Conservation (phyloP, 1,140 invertebrate genomes). For the Ladona fulva region DNA sequence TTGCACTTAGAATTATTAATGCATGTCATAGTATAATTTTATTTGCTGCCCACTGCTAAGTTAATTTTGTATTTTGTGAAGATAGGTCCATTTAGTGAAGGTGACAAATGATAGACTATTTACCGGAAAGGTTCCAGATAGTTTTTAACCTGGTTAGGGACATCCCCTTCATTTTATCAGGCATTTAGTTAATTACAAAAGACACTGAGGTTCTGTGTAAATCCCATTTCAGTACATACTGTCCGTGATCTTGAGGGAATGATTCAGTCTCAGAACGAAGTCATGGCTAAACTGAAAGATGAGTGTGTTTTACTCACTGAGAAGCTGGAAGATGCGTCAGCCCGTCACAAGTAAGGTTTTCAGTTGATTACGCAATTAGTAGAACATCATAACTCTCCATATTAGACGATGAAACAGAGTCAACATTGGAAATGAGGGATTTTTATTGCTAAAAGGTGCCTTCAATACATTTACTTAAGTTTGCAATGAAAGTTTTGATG, state of each 20-base stretch:
- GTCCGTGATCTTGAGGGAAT: constrained; percentile 74
- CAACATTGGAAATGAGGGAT: not conserved
- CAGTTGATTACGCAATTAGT: constrained; percentile 4
- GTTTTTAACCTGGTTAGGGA: too few relatives aligned
- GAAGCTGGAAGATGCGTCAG: constrained; percentile 72
- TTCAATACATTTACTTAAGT: too few relatives aligned
- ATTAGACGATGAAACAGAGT: not conserved
- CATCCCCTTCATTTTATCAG: not conserved
- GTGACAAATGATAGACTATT: not conserved
- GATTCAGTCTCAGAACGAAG: constrained; percentile 75
- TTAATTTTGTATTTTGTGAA: too few relatives aligned
- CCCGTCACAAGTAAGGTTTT: constrained; percentile 67
- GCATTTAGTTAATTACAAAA: constrained; percentile 16
- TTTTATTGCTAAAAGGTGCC: not conserved
- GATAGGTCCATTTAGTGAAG: too few relatives aligned
- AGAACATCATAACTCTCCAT: not conserved
- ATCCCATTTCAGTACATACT: constrained; percentile 42
- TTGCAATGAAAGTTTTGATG: too few relatives aligned
- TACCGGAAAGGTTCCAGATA: too few relatives aligned
- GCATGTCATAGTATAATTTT: too few relatives aligned
- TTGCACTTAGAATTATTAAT: too few relatives aligned
- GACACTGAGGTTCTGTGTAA: constrained; percentile 24
- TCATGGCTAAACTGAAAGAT: constrained; percentile 75
- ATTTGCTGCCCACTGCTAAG: too few relatives aligned
- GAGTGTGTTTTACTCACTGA: constrained; percentile 76